phyloP scores from a whole-genome alignment of 2,888 invertebrate species.

The Zonitis immaculata region DNA sequence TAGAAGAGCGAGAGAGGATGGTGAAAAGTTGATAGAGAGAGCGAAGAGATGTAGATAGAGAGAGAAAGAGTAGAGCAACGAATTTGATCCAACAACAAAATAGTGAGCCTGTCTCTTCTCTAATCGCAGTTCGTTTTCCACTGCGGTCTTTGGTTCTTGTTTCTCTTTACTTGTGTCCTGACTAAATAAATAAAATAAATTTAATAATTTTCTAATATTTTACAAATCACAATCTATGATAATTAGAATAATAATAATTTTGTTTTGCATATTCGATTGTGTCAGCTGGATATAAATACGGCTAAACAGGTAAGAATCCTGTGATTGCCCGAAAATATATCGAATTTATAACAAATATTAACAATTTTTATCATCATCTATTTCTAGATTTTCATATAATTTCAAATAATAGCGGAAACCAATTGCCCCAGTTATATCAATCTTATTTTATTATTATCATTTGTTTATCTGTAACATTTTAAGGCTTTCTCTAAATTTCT shows the following conservation, averaged over 20 bases:
- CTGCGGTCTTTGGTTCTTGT: conserved; percentile 43
- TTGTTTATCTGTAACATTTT: too few relatives aligned
- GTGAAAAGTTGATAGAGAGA: conserved; percentile 51
- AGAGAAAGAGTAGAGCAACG: conserved; percentile 34
- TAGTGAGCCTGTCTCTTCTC: conserved; percentile 50
- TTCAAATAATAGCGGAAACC: conserved; percentile 7
- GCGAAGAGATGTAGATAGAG: conserved; percentile 50
- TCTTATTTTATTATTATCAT: too few relatives aligned
- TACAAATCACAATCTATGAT: conserved; percentile 25
- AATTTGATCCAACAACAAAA: conserved; percentile 54
- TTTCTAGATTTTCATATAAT: conserved; percentile 1
- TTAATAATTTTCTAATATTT: too few relatives aligned
- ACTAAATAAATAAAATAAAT: too few relatives aligned
- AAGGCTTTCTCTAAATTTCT: too few relatives aligned
- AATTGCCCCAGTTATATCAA: conserved; percentile 13
- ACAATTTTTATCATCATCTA: conserved; percentile 1
- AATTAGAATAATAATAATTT: too few relatives aligned
- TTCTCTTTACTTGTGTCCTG: conserved; percentile 35
- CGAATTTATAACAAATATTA: too few relatives aligned
- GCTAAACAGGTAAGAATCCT: conserved; percentile 47
- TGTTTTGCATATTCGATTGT: conserved; percentile 45
- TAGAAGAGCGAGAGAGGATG: conserved; percentile 50
- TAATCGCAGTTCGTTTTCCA: conserved; percentile 50
- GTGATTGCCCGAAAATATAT: conserved; percentile 33
- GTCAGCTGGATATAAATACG: conserved; percentile 36